phyloP scores from a whole-genome alignment of 2,113 vertebrate genomes.

The Vidua macroura region DNA sequence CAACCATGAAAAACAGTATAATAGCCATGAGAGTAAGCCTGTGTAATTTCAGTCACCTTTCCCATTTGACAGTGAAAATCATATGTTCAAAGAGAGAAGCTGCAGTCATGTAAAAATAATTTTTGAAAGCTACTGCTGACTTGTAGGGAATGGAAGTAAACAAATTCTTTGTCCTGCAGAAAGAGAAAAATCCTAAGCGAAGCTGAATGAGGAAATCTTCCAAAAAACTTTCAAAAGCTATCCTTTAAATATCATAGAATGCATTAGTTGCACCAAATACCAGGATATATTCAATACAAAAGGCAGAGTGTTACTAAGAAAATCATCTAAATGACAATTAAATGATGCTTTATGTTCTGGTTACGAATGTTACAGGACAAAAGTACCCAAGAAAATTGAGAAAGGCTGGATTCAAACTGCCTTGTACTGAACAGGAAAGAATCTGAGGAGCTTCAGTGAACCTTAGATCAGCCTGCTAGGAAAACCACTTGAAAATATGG shows the following conservation, averaged over 20 bases:
- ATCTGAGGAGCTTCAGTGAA: neutral
- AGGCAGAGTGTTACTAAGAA: neutral
- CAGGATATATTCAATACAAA: neutral
- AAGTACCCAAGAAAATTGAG: neutral
- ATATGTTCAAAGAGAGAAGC: constrained; percentile 38
- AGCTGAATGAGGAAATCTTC: neutral
- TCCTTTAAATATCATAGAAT: neutral
- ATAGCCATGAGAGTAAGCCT: neutral
- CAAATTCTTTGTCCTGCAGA: neutral
- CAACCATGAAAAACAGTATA: constrained; percentile 23
- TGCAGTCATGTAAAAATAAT: constrained; percentile 1
- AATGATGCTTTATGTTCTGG: neutral
- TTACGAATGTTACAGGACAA: neutral
- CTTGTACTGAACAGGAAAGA: neutral
- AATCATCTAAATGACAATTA: neutral
- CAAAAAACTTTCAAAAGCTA: neutral
- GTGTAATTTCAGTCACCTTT: constrained; percentile 43
- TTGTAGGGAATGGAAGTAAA: neutral
- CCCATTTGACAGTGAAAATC: constrained; percentile 43
- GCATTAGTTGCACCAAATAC: neutral
- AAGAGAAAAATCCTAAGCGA: neutral
- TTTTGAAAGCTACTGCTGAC: constrained; percentile 28
- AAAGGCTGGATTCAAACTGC: neutral
- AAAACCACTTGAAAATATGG: neutral
- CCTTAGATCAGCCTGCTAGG: neutral